phyloP scores from a whole-genome alignment of 2,113 vertebrate genomes.

The Oncorhynchus nerka region DNA sequence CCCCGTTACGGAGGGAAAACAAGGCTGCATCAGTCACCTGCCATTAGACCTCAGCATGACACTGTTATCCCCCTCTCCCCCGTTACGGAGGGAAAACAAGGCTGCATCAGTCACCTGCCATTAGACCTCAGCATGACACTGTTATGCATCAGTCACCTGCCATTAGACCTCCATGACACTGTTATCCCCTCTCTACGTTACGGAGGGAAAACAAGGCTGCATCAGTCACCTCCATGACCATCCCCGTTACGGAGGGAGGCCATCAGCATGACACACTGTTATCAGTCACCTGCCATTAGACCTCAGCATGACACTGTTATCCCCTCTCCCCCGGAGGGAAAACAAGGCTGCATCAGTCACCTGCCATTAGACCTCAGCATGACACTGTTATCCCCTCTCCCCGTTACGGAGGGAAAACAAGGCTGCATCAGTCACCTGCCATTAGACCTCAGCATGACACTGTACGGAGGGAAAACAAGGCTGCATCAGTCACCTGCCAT shows the following conservation, averaged over 20 bases:
- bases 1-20: conserved; percentile 31
- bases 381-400: conserved; percentile 36
- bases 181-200: no score
- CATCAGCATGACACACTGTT: no score
- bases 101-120: conserved; percentile 29
- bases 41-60: conserved; percentile 46
- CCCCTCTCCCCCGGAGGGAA: conserved; percentile 20
- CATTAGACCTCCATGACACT: conserved; percentile 52
- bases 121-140: conserved; percentile 46
- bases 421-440: conserved; percentile 27
- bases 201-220: conserved; percentile 38
- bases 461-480: conserved; percentile 45
- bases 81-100: conserved; percentile 34
- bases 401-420: conserved; percentile 34
- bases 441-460: conserved; percentile 45
- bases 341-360: conserved; percentile 39
- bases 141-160: conserved; percentile 34
- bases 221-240: no score
- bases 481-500: conserved; percentile 31
- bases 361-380: conserved; percentile 42
- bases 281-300: conserved; percentile 47
- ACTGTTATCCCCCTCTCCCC: conserved; percentile 32
- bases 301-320: conserved; percentile 41
- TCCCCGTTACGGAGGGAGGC: no score
- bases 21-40: conserved; percentile 29